phyloP scores from a whole-genome alignment of 2,113 vertebrate genomes.

The Murina feae region DNA sequence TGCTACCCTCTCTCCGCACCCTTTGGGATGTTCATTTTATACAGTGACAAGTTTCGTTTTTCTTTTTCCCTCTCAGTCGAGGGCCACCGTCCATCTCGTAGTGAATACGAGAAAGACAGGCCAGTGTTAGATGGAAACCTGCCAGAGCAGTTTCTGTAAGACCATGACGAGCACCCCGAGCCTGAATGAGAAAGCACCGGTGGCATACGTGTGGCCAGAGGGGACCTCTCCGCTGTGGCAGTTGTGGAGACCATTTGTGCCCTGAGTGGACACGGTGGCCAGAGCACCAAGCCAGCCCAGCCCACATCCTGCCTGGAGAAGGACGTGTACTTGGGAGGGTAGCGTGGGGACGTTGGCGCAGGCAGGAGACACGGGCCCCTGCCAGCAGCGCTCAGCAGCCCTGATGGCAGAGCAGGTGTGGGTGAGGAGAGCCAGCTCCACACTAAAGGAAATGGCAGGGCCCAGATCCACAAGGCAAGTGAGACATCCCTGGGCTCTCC shows the following conservation, averaged over 20 bases:
- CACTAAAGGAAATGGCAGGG: background rate
- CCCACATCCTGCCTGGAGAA: background rate
- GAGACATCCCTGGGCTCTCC: background rate
- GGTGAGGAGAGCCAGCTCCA: background rate
- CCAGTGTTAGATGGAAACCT: background rate
- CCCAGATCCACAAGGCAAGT: background rate
- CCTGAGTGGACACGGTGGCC: background rate
- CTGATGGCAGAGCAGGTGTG: background rate
- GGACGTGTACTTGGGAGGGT: background rate
- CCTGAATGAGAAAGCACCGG: background rate
- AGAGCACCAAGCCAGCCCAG: background rate
- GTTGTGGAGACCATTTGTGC: background rate
- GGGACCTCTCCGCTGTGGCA: background rate
- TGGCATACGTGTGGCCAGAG: rapidly evolving
- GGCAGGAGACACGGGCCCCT: background rate
- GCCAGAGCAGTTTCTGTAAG: background rate
- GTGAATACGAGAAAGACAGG: background rate
- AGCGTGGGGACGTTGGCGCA: rapidly evolving
- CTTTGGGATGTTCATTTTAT: background rate
- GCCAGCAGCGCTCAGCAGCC: background rate
- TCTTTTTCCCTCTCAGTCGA: background rate
- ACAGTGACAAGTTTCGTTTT: background rate
- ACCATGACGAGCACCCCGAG: rapidly evolving
- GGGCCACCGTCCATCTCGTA: background rate
- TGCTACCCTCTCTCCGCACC: background rate